A percentile compares a stretch with the other conserved stretches of the same genome.
Evolutionary conservation across 2,797 vertebrate species (phyloP).

Genomic region (Pseudochirops cupreus): DNA sequence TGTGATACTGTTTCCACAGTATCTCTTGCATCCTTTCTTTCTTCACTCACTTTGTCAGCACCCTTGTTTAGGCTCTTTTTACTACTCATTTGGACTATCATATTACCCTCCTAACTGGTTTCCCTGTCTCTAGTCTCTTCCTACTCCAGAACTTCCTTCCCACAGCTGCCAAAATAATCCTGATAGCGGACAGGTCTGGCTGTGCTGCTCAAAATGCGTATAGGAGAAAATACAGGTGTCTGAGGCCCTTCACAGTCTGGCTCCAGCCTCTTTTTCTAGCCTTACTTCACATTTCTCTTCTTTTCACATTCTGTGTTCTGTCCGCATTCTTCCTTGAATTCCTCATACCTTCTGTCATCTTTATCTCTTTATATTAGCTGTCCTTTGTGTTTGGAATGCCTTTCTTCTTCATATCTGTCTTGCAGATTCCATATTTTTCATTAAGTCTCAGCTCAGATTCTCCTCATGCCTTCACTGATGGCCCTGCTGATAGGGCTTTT

Average conservation of each 20-base stretch:
- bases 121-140: neutral
- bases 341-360: neutral
- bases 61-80: neutral
- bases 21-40: neutral
- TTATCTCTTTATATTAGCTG: neutral
- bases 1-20: neutral
- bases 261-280: neutral
- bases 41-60: neutral
- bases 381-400: neutral
- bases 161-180: neutral
- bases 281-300: neutral
- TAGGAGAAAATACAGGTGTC: neutral
- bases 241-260: neutral
- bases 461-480: neutral
- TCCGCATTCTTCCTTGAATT: neutral
- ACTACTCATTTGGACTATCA: neutral
- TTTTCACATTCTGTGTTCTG: neutral
- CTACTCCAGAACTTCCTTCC: neutral
- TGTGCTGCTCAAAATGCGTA: neutral
- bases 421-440: neutral
- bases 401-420: neutral
- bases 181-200: neutral
- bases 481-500: neutral
- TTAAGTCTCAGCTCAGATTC: neutral
- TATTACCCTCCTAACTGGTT: neutral